Conservation (phyloP, 1,140 invertebrate genomes). For the Temnothorax longispinosus region DNA sequence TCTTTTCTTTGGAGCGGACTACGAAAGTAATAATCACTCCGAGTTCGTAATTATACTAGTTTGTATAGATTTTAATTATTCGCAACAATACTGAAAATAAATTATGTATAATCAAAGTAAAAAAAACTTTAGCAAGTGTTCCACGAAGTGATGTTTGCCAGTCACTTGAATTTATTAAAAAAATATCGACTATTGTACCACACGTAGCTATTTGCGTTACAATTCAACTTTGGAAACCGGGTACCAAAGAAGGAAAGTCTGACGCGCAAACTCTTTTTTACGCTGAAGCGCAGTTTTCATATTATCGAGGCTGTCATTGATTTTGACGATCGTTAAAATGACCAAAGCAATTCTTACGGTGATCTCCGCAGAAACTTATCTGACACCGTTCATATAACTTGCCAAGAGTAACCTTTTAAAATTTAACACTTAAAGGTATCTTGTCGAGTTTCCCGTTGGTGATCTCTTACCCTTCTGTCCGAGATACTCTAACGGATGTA, state of each 20-base stretch:
- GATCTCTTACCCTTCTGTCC: constrained; percentile 4
- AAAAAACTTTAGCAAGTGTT: neutral
- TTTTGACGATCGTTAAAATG: neutral
- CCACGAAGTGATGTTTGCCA: neutral
- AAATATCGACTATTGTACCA: neutral
- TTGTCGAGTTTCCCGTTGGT: neutral
- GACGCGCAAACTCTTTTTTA: neutral
- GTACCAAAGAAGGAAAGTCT: constrained; percentile 23
- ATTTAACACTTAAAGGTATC: neutral
- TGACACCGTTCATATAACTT: neutral
- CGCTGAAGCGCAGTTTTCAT: neutral
- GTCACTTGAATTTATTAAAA: constrained; percentile 33
- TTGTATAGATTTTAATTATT: constrained; percentile 21
- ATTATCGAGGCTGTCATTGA: neutral
- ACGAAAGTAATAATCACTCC: constrained; percentile 8
- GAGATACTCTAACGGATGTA: neutral
- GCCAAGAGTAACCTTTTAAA: constrained; percentile 1
- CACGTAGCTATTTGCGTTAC: neutral
- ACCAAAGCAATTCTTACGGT: neutral
- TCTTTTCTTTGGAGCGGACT: neutral
- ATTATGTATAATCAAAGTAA: constrained; percentile 1
- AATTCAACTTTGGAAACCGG: neutral
- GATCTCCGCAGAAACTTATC: neutral
- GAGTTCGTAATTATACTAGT: neutral
- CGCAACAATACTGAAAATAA: constrained; percentile 13